phyloP scores from a whole-genome alignment of 2,888 invertebrate genomes.

The Yponomeuta sedellus region DNA sequence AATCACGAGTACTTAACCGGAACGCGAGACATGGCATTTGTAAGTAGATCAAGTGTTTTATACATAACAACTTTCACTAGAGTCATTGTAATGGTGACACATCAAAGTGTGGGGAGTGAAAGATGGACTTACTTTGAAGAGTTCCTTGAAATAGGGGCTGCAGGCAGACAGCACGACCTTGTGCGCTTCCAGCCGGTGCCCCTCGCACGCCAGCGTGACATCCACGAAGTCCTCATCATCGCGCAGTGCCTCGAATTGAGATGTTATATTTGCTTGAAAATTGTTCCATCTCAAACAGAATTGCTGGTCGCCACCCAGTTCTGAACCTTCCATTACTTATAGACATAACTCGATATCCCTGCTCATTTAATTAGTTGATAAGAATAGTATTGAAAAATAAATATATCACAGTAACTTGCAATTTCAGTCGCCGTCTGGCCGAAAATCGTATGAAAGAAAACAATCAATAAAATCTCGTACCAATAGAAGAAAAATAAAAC shows the following conservation, averaged over 20 bases:
- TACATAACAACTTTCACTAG: slow-evolving; percentile 77
- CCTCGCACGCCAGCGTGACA: slow-evolving; percentile 91
- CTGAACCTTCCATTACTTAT: slow-evolving; percentile 78
- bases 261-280: slow-evolving; percentile 91
- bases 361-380: slow-evolving; percentile 77
- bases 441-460: slow-evolving; percentile 77
- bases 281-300: slow-evolving; percentile 94
- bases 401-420: slow-evolving; percentile 77
- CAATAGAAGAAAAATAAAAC: slow-evolving; percentile 77
- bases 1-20: slow-evolving; percentile 76
- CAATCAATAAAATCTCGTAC: slow-evolving; percentile 78
- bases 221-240: slow-evolving; percentile 92
- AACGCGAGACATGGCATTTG: slow-evolving; percentile 77
- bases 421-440: slow-evolving; percentile 77
- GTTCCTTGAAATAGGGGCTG: slow-evolving; percentile 91
- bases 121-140: slow-evolving; percentile 85
- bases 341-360: slow-evolving; percentile 77
- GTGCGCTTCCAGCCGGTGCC: slow-evolving; percentile 88
- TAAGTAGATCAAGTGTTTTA: slow-evolving; percentile 77
- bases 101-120: slow-evolving; percentile 75
- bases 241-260: slow-evolving; percentile 89
- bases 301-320: slow-evolving; percentile 85
- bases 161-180: slow-evolving; percentile 91
- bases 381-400: slow-evolving; percentile 75
- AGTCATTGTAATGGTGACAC: slow-evolving; percentile 77